Conservation (phyloP, 1,140 invertebrate genomes). For the Conopomorpha cramerella region DNA sequence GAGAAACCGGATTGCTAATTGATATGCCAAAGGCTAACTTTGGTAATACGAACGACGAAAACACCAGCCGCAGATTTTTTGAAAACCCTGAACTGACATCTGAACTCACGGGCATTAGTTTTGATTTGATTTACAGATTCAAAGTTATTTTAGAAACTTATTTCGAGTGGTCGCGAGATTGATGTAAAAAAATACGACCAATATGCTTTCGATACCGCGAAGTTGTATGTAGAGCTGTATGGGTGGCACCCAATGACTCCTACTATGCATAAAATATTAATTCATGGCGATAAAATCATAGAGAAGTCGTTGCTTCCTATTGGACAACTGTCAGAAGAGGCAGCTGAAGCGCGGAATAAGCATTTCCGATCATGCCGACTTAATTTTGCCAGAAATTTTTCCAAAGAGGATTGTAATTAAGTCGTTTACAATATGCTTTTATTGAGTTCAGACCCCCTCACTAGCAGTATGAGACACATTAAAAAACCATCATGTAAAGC, state of each 20-base stretch:
- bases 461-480: no score
- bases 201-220: no score
- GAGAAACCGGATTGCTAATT: background rate
- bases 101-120: background rate
- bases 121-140: background rate
- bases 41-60: background rate
- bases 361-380: background rate
- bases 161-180: background rate
- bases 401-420: no score
- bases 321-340: no score
- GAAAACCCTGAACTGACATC: background rate
- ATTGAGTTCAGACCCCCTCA: no score
- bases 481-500: no score
- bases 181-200: background rate
- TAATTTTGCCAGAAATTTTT: no score
- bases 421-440: no score
- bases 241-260: slow-evolving; percentile 2
- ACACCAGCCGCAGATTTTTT: background rate
- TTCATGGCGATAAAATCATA: no score
- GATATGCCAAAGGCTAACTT: background rate
- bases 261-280: no score
- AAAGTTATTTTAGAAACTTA: background rate
- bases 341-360: background rate
- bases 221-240: no score
- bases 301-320: background rate